Base-by-base conservation (phyloP, 2,888 invertebrate genomes). In the Phanerotoma sp. region DNA sequence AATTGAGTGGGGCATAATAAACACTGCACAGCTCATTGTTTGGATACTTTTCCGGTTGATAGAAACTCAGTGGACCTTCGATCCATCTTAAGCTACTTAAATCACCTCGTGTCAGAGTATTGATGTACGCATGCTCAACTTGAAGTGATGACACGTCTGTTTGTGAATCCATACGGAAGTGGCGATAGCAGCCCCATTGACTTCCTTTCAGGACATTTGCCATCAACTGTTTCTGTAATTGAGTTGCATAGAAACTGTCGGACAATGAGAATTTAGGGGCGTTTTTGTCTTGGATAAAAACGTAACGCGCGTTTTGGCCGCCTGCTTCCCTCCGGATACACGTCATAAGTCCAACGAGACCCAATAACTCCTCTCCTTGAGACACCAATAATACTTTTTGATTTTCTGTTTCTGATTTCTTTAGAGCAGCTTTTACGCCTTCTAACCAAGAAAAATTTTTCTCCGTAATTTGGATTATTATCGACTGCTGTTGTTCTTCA, bases 71-170 rank as follows among this genome's bases (percentile, higher is more conserved):
- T 48, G 89, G 89, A 51, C 92, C 93, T 81, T 93, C 96, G 72
- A 97, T 92, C 97, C 93, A 98, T 69, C 86, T 86, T 64, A 95
- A 83, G 66, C 91, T 96, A 16, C 96, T 87, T 63, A 99, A 83
- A 80, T 99, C 98, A 53, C 98, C 98, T 72, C 96, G 85, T 13
- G 88, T 88, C 65, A 95, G 77, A 2, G 95, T 90, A 79, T 98
- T 97, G 47, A 98, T 90, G 79, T 94, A 97, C 11, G 97, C 97
- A 79, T 96, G 93, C 74, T 94, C 90, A 52, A 93, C 90, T 75
- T 85, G 84, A 21, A 84, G 71, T 35, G 79, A 74, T 3, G 74
- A 65, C 0, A 64, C 66, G 28, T 69, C 69, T 44, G 51, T 70
- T 63, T 62, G 80, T 72, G 79, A 79, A 64, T 86, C 85, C 56